Base-by-base conservation (phyloP, 1,140 invertebrate genomes). In the Melitaea cinxia region DNA sequence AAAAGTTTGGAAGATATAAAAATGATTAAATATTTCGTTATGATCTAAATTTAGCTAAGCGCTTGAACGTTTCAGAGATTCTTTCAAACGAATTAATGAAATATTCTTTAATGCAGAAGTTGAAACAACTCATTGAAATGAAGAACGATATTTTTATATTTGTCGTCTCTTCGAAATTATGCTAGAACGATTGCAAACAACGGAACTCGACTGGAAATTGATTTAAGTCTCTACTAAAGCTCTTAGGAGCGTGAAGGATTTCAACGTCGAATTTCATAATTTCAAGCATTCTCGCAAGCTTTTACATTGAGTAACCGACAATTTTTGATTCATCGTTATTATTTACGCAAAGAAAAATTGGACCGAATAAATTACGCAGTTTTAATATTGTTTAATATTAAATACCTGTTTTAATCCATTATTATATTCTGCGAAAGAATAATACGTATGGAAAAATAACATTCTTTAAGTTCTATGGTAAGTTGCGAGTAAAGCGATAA, bases 231-330 rank as follows among this genome's bases (percentile, higher is more conserved):
- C n/a, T 4, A 9, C 42, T 33, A 42, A 45, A 47, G 42, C 42
- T 21, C 15, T 47, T 47, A 23, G 17, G 19, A 23, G 42, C 42
- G 42, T 47, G 21, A 47, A 47, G 9, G 42, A 47, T 47, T 47
- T 47, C 12, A 9, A 47, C 42, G 6, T 6, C n/a, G 14, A 17
- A 21, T 23, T 23, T 47, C 23, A 47, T 23, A 10, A 47, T 47
- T 47, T 23, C 5, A 9, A 45, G 17, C 15, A 7, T 45, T 3
- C 10, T 39, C 6, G 14, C 6, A 15, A n/a, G 37, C 6, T 45
- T 45, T 39, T 39, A 39, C 6, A 17, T 4, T 2, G 15, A n/a
- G 1, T 4, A 15, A 39, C 2, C 5, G 15, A 15, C 12, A 4
- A 6, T 39, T 39, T 37, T 1, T 14, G n/a, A n/a, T 28, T 26